Base-by-base conservation (phyloP, 2,113 vertebrate genomes). In the Marmota flaviventris region DNA sequence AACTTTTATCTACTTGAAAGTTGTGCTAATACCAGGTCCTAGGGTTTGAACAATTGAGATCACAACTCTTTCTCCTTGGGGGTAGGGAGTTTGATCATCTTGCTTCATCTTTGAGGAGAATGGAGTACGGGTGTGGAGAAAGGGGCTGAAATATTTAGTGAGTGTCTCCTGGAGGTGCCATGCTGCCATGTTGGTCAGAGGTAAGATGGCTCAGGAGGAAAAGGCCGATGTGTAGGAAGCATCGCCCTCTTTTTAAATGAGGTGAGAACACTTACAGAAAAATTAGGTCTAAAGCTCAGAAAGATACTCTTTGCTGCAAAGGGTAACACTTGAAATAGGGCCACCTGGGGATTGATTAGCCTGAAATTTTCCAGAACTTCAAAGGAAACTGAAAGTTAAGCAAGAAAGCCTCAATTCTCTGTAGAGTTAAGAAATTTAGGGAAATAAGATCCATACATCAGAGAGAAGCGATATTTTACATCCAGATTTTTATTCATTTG, bases 331-430 rank as follows among this genome's bases (percentile, higher is more conserved):
- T 63, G 87, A 86, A 96, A 79, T 25, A 81, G 75, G 91, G 70
- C n/a, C 96, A 89, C 73, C 76, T 70, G 76, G 96, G 96, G 53
- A 91, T 77, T 95, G 96, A 97, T 97, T 97, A 96, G 86, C 84
- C 82, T 97, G 76, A 90, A 95, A 93, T 89, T 77, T 96, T 96
- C 32, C 83, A 87, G 48, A 95, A 97, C 96, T 95, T 98, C 97
- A 98, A 97, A 97, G 58, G 67, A 89, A 97, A 56, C 34, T 11
- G 45, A 89, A 81, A 89, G 67, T 83, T 94, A 93, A 94, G 81
- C 70, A 87, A 79, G 89, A 90, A 97, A 96, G 77, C 58, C 84
- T 83, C 70, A 77, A 61, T 97, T 96, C 97, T 97, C 93, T 58
- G 88, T 48, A 75, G 83, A 48, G 45, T 87, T 92, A 67, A 94